These are phyloP conservation scores for Piliocolobus tephrosceles DNA, from an alignment of 2,113 vertebrate species.

Conservation along the genomic window DNA sequence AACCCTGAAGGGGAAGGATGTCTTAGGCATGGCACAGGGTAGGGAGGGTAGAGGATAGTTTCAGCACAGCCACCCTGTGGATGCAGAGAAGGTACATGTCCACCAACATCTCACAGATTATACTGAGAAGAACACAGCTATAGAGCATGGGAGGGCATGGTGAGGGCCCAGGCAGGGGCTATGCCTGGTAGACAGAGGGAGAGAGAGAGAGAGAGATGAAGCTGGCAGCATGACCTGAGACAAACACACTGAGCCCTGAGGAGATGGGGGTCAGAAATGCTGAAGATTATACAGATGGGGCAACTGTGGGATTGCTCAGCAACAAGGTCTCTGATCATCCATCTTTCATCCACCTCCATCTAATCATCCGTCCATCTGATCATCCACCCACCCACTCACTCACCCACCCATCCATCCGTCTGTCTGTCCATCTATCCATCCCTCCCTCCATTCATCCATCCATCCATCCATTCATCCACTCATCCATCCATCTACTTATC, in stretches of 20 bases:
- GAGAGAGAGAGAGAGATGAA: background rate
- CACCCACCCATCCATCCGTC: background rate
- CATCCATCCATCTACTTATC: too few species aligned
- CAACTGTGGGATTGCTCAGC: background rate
- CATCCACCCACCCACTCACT: background rate
- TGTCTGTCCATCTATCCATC: background rate
- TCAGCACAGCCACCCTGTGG: background rate
- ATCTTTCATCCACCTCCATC: background rate
- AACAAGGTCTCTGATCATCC: background rate
- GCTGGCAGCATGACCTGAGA: background rate
- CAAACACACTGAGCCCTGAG: background rate
- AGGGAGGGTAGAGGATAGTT: background rate
- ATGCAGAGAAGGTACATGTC: background rate
- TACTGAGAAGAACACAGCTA: background rate
- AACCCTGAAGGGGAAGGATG: background rate
- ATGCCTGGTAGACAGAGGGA: background rate
- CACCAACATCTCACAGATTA: background rate
- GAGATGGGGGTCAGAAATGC: background rate
- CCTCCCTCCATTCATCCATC: background rate
- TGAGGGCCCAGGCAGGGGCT: background rate
- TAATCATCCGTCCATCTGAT: background rate
- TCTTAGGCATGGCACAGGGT: background rate
- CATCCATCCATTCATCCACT: too few species aligned
- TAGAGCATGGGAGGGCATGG: background rate
- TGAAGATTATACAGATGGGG: background rate